Percentiles rank a stretch among this genome's conserved stretches.
phyloP scores from a whole-genome alignment of 2,113 vertebrate species.

The Numida meleagris region DNA sequence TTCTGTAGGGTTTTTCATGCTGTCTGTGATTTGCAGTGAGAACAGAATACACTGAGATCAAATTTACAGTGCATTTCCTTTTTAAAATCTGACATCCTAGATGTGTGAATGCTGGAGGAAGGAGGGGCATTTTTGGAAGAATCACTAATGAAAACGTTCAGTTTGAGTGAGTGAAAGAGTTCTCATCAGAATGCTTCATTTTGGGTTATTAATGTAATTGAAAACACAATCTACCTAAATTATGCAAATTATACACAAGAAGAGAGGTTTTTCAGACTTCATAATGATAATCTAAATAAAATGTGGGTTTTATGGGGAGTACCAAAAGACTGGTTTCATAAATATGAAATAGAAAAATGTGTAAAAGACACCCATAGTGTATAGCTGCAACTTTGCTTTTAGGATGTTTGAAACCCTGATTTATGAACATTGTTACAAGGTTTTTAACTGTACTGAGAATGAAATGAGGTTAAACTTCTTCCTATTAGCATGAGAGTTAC shows the following conservation, averaged over 20 bases:
- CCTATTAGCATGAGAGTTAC: conserved; percentile 71
- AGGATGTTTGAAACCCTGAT: conserved; percentile 67
- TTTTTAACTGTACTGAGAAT: conserved; percentile 72
- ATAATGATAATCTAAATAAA: conserved; percentile 71
- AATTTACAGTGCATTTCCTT: neutral
- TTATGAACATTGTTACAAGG: conserved; percentile 70
- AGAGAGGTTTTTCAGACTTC: conserved; percentile 42
- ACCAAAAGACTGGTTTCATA: conserved; percentile 57
- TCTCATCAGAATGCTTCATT: conserved; percentile 60
- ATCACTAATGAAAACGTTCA: neutral
- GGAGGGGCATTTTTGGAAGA: neutral
- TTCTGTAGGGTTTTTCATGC: neutral
- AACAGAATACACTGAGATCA: neutral
- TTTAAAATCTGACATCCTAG: neutral
- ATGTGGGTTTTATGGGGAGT: conserved; percentile 47
- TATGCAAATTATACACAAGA: conserved; percentile 66
- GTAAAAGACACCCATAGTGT: neutral
- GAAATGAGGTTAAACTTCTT: conserved; percentile 76
- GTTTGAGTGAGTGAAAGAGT: conserved; percentile 56
- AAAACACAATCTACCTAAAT: conserved; percentile 68
- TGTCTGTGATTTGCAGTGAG: neutral
- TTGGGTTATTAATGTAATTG: conserved; percentile 69
- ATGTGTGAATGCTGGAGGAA: neutral
- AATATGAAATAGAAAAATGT: conserved; percentile 56
- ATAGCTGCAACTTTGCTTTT: conserved; percentile 54